These are phyloP conservation scores for Ammodytes marinus DNA, from an alignment of 2,113 vertebrate species.

Conservation along the genomic window DNA sequence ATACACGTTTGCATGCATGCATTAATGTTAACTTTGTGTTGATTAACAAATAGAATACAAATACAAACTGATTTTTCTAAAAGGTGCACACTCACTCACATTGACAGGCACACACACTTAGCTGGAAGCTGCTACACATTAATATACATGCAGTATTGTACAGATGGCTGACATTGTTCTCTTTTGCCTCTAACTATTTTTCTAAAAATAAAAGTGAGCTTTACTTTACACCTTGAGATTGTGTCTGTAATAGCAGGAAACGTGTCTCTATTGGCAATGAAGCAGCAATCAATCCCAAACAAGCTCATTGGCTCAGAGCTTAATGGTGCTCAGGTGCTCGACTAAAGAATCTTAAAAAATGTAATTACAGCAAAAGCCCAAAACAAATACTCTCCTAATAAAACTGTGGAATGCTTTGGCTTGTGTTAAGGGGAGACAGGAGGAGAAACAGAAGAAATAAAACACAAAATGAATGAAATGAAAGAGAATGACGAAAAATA, in stretches of 20 bases:
- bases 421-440: background rate
- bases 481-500: background rate
- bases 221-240: slow-evolving; percentile 29
- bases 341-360: background rate
- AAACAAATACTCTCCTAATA: background rate
- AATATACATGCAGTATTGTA: slow-evolving; percentile 71
- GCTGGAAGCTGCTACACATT: slow-evolving; percentile 77
- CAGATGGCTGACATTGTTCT: slow-evolving; percentile 63
- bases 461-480: background rate
- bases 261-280: slow-evolving; percentile 21
- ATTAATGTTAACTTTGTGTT: slow-evolving; percentile 9
- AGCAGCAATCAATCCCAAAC: background rate
- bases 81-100: slow-evolving; percentile 8
- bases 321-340: background rate
- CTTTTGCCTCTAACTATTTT: slow-evolving; percentile 58
- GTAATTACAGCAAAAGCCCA: background rate
- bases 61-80: background rate
- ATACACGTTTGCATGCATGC: background rate
- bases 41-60: slow-evolving; percentile 49
- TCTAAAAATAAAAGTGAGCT: slow-evolving; percentile 64
- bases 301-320: slow-evolving; percentile 4
- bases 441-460: background rate
- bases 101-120: slow-evolving; percentile 7
- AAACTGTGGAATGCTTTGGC: slow-evolving; percentile 5
- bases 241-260: slow-evolving; percentile 13